phyloP scores from a whole-genome alignment of 1,140 invertebrate species.

The Drosophila navojoa region DNA sequence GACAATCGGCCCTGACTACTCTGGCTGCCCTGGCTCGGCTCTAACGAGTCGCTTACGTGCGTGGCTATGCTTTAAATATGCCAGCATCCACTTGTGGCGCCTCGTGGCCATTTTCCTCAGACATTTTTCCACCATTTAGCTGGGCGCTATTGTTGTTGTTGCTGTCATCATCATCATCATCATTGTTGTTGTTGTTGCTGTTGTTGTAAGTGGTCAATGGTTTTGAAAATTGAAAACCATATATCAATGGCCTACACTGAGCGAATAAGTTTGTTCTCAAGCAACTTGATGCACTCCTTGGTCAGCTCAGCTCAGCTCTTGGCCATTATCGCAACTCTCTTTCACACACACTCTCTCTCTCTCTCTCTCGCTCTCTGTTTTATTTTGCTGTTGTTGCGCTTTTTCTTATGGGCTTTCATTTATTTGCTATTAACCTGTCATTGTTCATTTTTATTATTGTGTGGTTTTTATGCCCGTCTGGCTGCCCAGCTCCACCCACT shows the following conservation, averaged over 20 bases:
- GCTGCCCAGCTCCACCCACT: slow-evolving; percentile 4
- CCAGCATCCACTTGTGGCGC: slow-evolving; percentile 22
- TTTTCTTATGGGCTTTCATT: slow-evolving; percentile 83
- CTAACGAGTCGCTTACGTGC: slow-evolving; percentile 17
- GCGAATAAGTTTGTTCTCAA: slow-evolving; percentile 25
- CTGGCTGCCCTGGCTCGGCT: neutral
- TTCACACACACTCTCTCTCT: neutral
- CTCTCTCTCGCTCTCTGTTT: neutral
- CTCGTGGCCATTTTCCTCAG: slow-evolving; percentile 18
- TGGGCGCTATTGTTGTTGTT: neutral
- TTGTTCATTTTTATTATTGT: slow-evolving; percentile 84
- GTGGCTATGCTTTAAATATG: slow-evolving; percentile 72
- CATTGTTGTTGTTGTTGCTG: neutral
- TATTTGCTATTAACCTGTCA: slow-evolving; percentile 84
- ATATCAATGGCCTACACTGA: slow-evolving; percentile 79
- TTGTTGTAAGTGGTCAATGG: slow-evolving; percentile 66
- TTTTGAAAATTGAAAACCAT: slow-evolving; percentile 83
- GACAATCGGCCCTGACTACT: neutral
- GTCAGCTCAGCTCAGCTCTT: neutral
- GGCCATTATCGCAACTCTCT: neutral
- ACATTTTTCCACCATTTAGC: slow-evolving; percentile 27
- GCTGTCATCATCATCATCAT: no score
- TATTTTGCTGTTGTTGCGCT: slow-evolving; percentile 37
- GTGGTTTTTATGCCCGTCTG: slow-evolving; percentile 69
- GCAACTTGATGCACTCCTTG: slow-evolving; percentile 4